Percentiles rank a stretch among this genome's conserved stretches.
phyloP scores from a whole-genome alignment of 2,113 vertebrate species.

The Fregetta grallaria region DNA sequence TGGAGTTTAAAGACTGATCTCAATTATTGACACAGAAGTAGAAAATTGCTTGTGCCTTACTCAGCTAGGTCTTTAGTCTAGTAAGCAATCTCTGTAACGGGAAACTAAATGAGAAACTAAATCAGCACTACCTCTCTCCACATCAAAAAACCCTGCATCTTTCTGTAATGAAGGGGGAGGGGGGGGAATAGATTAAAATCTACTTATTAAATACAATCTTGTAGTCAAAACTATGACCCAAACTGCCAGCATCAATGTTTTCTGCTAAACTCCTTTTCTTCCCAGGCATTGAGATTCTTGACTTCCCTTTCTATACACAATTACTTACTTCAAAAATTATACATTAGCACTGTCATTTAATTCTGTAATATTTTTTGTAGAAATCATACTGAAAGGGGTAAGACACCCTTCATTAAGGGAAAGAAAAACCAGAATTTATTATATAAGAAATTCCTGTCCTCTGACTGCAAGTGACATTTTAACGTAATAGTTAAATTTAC shows the following conservation, averaged over 20 bases:
- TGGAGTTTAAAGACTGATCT: background rate
- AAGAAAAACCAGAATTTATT: background rate
- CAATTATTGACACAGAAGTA: background rate
- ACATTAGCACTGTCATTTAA: background rate
- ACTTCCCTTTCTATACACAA: background rate
- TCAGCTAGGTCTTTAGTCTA: background rate
- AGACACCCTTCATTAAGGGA: background rate
- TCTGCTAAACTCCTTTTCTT: background rate
- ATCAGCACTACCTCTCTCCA: background rate
- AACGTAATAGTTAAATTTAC: background rate
- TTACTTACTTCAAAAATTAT: background rate
- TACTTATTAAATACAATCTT: background rate
- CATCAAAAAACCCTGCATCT: background rate
- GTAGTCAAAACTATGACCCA: background rate
- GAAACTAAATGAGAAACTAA: background rate
- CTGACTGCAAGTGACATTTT: background rate
- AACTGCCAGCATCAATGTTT: background rate
- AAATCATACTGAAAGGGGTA: background rate
- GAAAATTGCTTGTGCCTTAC: background rate
- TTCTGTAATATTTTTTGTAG: background rate
- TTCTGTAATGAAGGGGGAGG: background rate
- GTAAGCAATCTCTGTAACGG: background rate
- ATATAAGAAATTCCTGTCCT: background rate
- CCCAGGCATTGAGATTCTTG: background rate
- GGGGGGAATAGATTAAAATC: background rate